Evolutionary conservation across 2,888 invertebrate genomes (phyloP), one percentile per base, ranked within the genome.

Genomic region (Argynnis bischoffii): DNA sequence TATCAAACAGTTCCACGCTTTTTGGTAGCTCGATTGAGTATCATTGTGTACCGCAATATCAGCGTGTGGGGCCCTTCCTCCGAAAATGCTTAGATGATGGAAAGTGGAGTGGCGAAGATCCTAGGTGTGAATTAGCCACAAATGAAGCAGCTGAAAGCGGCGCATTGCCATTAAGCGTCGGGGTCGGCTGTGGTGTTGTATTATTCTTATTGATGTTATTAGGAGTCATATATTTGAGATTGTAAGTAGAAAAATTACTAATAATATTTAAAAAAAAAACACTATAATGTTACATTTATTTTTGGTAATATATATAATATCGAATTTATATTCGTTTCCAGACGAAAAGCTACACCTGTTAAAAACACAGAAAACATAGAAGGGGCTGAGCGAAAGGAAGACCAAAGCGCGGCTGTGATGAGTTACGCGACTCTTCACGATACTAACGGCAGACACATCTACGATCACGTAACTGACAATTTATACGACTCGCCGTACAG

Each of bases 311-410:
- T 48, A 3, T 41, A 41, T 41, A 0, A 41, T 41, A 41, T 41
- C 11, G 11, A 41, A 8, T 41, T 41, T 11, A 41, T 11, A 41
- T 51, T 48, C 21, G n/a, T 63, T 64, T 64, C n/a, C 83, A 96
- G 96, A 66, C 95, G 97, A 56, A 97, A 97, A 92, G 96, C 96
- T 18, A 95, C 96, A 2, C 97, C 97, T 0, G 96, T 97, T 0
- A 97, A 97, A 83, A 97, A 97, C 81, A 97, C 97, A 0, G 97
- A 97, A 83, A 97, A 97, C 83, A 95, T 97, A 54, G 96, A 97
- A 88, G 96, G 96, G 0, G 97, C 97, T 0, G 96, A 97, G 78
- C 92, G 96, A 16, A 97, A 97, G 80, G 97, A 97, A 83, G 97
- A 97, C 81, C 95, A 96, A 78, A 97, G 95, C 81, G 97, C 97